These are phyloP conservation scores for Eurystomus gularis DNA, from an alignment of 2,113 vertebrate species.

Conservation along the genomic window DNA sequence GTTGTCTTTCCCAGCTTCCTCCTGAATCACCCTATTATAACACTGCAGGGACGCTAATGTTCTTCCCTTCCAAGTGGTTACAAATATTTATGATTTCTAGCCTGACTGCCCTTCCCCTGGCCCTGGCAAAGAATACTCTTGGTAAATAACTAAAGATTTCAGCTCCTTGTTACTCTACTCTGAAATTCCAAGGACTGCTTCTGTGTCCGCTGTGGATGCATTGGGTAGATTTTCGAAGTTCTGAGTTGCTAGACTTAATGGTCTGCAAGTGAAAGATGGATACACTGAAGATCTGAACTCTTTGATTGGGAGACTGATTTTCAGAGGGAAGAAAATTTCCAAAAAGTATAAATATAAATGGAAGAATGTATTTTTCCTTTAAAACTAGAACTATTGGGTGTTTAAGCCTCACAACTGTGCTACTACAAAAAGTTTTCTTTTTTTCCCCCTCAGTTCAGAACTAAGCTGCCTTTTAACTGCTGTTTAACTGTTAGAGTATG, in stretches of 20 bases:
- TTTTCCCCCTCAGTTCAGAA: constrained; percentile 1
- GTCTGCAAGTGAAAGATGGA: constrained; percentile 42
- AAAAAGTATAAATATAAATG: background rate
- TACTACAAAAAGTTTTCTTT: background rate
- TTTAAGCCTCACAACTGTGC: constrained; percentile 48
- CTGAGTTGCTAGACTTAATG: constrained; percentile 60
- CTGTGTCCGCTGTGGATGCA: constrained; percentile 9
- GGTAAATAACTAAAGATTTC: constrained; percentile 24
- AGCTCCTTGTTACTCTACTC: constrained; percentile 9
- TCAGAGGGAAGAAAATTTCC: constrained; percentile 18
- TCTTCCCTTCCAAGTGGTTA: constrained; percentile 59
- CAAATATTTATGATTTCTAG: constrained; percentile 11
- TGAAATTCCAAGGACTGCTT: constrained; percentile 24
- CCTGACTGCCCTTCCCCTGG: background rate
- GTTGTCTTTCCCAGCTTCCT: constrained; percentile 29
- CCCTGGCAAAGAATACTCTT: background rate
- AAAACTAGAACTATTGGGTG: constrained; percentile 33
- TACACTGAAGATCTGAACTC: background rate
- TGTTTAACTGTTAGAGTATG: constrained; percentile 65
- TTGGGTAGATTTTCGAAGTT: constrained; percentile 44
- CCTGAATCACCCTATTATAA: background rate
- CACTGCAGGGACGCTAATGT: constrained; percentile 55
- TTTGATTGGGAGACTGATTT: constrained; percentile 23
- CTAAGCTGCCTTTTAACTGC: constrained; percentile 62
- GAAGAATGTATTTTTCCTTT: constrained; percentile 23